Percentiles rank a stretch among this genome's conserved stretches.
Conservation (phyloP, 64 coral and sea anemone species). For the Orbicella faveolata region DNA sequence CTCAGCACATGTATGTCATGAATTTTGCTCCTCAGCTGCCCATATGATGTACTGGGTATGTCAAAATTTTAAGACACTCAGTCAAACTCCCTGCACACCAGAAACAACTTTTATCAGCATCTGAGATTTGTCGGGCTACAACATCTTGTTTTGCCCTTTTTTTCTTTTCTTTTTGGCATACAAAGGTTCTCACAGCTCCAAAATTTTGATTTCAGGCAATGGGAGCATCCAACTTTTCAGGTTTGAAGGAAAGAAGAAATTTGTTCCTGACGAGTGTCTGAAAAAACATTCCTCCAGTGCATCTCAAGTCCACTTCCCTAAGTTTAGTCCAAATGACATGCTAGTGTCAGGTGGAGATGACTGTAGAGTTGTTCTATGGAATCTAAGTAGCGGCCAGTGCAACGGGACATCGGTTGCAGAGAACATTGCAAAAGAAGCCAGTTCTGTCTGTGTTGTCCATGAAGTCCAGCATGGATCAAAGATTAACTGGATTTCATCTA, state of each 20-base stretch:
- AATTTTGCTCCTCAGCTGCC: too few relatives aligned
- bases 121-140: too few relatives aligned
- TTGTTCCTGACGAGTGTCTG: constrained; percentile 33
- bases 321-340: constrained; percentile 43
- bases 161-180: background rate
- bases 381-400: background rate
- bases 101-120: too few relatives aligned
- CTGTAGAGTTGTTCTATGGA: constrained; percentile 79
- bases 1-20: too few relatives aligned
- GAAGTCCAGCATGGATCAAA: constrained; percentile 73
- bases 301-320: constrained; percentile 87
- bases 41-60: too few relatives aligned
- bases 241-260: constrained; percentile 94
- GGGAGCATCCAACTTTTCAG: constrained; percentile 84
- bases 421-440: background rate
- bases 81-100: too few relatives aligned
- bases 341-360: constrained; percentile 94
- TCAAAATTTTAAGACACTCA: too few relatives aligned
- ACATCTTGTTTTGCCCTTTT: background rate
- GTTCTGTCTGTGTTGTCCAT: constrained; percentile 15
- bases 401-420: background rate
- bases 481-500: constrained; percentile 88
- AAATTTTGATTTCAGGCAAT: constrained; percentile 54
- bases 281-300: constrained; percentile 67
- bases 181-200: background rate